Percentiles rank a stretch among this genome's conserved stretches.
Conservation (phyloP, 2,113 vertebrate species). For the Aegotheles bennettii region DNA sequence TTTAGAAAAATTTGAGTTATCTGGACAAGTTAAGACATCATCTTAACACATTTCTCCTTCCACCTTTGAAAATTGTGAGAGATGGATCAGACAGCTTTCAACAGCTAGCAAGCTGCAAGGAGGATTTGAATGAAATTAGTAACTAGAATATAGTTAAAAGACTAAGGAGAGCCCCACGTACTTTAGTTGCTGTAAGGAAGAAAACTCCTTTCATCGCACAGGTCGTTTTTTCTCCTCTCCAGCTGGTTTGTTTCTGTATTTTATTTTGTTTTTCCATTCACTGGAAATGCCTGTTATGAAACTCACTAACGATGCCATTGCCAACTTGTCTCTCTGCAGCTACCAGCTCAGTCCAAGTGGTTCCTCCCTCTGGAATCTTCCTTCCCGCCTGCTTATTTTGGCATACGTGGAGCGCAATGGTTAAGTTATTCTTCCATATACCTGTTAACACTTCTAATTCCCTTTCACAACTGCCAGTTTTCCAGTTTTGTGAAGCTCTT, state of each 20-base stretch:
- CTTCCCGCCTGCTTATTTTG: not conserved
- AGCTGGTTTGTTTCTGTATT: not conserved
- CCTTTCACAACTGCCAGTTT: constrained; percentile 37
- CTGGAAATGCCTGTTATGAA: not conserved
- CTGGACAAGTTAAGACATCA: not conserved
- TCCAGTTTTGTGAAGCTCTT: constrained; percentile 7
- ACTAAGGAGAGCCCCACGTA: not conserved
- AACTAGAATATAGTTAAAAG: not conserved
- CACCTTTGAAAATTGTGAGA: not conserved
- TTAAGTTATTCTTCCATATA: not conserved
- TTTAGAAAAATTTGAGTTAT: constrained; percentile 1
- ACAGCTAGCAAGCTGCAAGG: not conserved
- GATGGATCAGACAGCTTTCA: not conserved
- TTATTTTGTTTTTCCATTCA: not conserved
- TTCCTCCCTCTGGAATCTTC: not conserved
- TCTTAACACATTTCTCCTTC: not conserved
- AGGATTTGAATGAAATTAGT: not conserved
- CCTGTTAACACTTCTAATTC: constrained; percentile 22
- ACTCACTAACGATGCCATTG: not conserved
- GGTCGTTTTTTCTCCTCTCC: not conserved
- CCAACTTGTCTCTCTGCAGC: not conserved
- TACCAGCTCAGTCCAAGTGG: not conserved
- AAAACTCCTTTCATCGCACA: not conserved
- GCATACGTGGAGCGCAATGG: not conserved
- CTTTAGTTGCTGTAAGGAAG: not conserved